A percentile compares a stretch with the other conserved stretches of the same genome.
Evolutionary conservation across 2,113 vertebrate genomes (phyloP).

Genomic region (Oncorhynchus keta): DNA sequence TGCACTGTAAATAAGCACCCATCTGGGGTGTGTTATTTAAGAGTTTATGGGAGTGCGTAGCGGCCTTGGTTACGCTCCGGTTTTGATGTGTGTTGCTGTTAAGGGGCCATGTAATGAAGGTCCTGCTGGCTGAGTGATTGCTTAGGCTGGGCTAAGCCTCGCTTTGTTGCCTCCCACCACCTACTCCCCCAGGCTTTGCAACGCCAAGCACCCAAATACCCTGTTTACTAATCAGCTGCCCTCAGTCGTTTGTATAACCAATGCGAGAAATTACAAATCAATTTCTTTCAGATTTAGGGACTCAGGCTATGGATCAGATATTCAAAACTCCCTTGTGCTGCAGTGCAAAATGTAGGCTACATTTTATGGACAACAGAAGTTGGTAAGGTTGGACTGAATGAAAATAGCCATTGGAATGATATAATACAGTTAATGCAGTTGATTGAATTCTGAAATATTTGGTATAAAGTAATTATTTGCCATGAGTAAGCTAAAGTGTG

Average conservation of each 20-base stretch:
- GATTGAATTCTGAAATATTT: too few species aligned
- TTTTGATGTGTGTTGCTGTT: not conserved
- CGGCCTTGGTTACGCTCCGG: too few species aligned
- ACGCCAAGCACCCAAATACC: conserved; percentile 14
- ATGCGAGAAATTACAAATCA: conserved; percentile 38
- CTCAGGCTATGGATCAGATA: not conserved
- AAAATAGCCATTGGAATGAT: too few species aligned
- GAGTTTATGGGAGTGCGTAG: too few species aligned
- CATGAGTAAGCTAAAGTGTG: too few species aligned
- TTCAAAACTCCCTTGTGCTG: not conserved
- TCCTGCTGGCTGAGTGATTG: conserved; percentile 47
- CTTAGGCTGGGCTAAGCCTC: conserved; percentile 26
- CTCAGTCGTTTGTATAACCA: conserved; percentile 12
- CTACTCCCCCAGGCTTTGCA: conserved; percentile 19
- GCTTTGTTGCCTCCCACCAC: conserved; percentile 16
- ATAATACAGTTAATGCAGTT: too few species aligned
- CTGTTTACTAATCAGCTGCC: not conserved
- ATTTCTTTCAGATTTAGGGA: conserved; percentile 39
- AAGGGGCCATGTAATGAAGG: conserved; percentile 36
- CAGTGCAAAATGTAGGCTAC: not conserved
- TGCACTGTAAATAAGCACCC: too few species aligned
- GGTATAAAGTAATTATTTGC: too few species aligned
- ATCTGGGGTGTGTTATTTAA: too few species aligned
- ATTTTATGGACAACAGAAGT: too few species aligned
- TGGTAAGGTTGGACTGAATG: too few species aligned